phyloP scores from a whole-genome alignment of 2,113 vertebrate species.

The Zingel zingel region DNA sequence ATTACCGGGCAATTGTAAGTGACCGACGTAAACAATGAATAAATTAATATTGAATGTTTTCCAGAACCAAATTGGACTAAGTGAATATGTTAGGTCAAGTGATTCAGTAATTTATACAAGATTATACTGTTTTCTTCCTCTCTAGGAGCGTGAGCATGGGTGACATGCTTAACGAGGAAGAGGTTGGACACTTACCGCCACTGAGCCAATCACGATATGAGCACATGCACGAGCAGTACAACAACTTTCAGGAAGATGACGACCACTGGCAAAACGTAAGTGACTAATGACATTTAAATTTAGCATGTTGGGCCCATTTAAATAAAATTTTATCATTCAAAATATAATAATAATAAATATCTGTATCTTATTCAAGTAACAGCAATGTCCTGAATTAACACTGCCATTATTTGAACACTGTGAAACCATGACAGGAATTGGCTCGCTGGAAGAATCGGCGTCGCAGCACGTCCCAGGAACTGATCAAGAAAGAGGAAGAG shows the following conservation, averaged over 20 bases:
- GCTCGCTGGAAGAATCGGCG: conserved; percentile 96
- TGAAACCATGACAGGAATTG: conserved; percentile 86
- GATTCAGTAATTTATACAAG: not conserved
- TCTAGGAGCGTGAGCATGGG: conserved; percentile 94
- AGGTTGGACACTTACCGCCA: conserved; percentile 83
- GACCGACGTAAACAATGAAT: not conserved
- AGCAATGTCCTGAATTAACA: not conserved
- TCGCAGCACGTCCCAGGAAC: conserved; percentile 94
- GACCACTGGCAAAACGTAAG: conserved; percentile 97
- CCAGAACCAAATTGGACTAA: not conserved
- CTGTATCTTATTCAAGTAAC: not conserved
- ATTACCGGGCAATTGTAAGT: not conserved
- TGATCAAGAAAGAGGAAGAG: conserved; percentile 97
- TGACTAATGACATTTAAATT: not conserved
- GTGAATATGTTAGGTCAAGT: not conserved
- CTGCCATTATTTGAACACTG: not conserved
- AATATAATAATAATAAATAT: no score
- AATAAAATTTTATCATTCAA: no score
- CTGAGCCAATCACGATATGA: conserved; percentile 93
- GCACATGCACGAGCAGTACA: conserved; percentile 90
- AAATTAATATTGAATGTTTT: not conserved
- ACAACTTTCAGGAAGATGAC: conserved; percentile 91
- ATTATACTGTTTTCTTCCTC: not conserved
- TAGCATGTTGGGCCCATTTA: not conserved
- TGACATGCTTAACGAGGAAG: conserved; percentile 93